Evolutionary conservation across 1,140 invertebrate species (phyloP).

Genomic region (Pogonomyrmex californicus): DNA sequence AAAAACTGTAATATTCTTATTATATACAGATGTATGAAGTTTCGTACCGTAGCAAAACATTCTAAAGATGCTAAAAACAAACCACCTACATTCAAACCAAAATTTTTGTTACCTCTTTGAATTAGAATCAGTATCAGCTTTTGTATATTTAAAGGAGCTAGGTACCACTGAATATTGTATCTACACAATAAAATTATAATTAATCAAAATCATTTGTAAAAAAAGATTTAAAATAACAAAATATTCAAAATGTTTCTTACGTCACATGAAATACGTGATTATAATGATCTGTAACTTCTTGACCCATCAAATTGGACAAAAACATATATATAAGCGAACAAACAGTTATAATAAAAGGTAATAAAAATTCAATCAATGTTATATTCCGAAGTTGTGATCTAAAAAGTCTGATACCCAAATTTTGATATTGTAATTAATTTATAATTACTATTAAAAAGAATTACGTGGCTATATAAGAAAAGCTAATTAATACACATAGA

Average conservation of each 20-base stretch:
- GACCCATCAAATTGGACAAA: neutral
- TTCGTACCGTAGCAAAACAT: neutral
- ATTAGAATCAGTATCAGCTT: neutral
- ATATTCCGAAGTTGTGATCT: neutral
- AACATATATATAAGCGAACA: neutral
- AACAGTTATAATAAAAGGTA: too few relatives aligned
- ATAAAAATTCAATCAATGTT: neutral
- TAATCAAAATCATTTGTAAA: neutral
- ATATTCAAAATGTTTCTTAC: conserved; percentile 2
- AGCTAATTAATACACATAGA: too few relatives aligned
- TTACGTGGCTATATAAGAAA: too few relatives aligned
- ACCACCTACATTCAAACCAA: neutral
- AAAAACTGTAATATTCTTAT: too few relatives aligned
- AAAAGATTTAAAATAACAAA: too few relatives aligned
- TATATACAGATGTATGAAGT: too few relatives aligned
- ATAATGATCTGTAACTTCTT: conserved; percentile 6
- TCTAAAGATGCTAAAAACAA: neutral
- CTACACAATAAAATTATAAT: neutral
- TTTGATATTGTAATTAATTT: neutral
- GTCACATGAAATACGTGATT: neutral
- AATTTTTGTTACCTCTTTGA: neutral
- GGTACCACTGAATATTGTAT: neutral
- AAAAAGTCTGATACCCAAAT: neutral
- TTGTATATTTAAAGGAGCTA: neutral
- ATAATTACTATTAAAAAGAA: too few relatives aligned